Evolutionary conservation across 2,888 invertebrate species (phyloP).

Genomic region (Cataglyphis albicans): DNA sequence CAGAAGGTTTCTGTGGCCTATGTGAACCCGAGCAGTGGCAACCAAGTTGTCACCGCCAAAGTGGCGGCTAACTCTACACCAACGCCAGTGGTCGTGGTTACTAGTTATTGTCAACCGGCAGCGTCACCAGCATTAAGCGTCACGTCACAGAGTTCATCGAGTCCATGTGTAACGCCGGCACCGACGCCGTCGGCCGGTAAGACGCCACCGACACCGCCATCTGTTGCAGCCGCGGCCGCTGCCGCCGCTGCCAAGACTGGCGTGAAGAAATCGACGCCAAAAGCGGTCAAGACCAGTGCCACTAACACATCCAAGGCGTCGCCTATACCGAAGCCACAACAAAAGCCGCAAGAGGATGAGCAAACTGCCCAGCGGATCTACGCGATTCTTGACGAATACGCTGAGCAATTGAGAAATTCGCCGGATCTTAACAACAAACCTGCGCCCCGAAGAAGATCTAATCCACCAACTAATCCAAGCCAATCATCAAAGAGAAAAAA

Average conservation of each 20-base stretch:
- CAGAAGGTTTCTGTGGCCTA: slow-evolving; percentile 87
- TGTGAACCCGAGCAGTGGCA: slow-evolving; percentile 85
- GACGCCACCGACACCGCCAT: slow-evolving; percentile 85
- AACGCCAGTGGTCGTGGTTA: slow-evolving; percentile 88
- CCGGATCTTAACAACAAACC: slow-evolving; percentile 93
- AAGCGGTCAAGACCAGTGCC: slow-evolving; percentile 88
- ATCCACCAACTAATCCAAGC: slow-evolving; percentile 91
- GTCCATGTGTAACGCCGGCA: slow-evolving; percentile 88
- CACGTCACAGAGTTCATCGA: slow-evolving; percentile 88
- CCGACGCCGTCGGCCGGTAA: slow-evolving; percentile 86
- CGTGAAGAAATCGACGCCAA: slow-evolving; percentile 86
- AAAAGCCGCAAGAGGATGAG: slow-evolving; percentile 93
- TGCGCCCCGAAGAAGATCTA: slow-evolving; percentile 91
- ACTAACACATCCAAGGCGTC: slow-evolving; percentile 89
- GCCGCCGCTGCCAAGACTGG: slow-evolving; percentile 79
- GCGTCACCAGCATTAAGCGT: slow-evolving; percentile 88
- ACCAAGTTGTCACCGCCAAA: slow-evolving; percentile 52
- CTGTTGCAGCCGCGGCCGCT: slow-evolving; percentile 81
- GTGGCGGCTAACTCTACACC: slow-evolving; percentile 85
- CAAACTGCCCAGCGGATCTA: slow-evolving; percentile 93
- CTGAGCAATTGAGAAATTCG: slow-evolving; percentile 92
- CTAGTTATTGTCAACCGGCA: slow-evolving; percentile 87
- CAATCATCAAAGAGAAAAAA: slow-evolving; percentile 91
- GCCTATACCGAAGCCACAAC: slow-evolving; percentile 89
- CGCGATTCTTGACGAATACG: slow-evolving; percentile 93